phyloP scores from a whole-genome alignment of 1,140 invertebrate species.

The Pseudomyrmex gracilis region DNA sequence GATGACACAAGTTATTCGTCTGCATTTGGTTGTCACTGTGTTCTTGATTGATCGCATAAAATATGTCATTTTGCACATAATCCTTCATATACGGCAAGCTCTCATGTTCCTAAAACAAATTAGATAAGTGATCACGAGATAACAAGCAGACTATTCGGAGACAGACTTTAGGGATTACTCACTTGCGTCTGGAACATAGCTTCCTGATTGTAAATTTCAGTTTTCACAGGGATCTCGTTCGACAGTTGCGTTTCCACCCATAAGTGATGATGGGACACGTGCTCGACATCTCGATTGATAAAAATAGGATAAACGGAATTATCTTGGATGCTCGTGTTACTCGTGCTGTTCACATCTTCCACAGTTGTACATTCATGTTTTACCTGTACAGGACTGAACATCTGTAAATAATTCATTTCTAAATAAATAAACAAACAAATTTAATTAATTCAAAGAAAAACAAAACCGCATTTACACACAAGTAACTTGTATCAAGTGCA shows the following conservation, averaged over 20 bases:
- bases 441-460: too few relatives aligned
- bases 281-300: slow-evolving; percentile 82
- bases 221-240: slow-evolving; percentile 79
- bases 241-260: slow-evolving; percentile 81
- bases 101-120: slow-evolving; percentile 66
- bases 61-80: slow-evolving; percentile 66
- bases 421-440: too few relatives aligned
- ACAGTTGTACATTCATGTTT: slow-evolving; percentile 82
- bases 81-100: slow-evolving; percentile 67
- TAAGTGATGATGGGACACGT: slow-evolving; percentile 83
- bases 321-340: slow-evolving; percentile 73
- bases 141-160: slow-evolving; percentile 6
- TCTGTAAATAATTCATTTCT: slow-evolving; percentile 71
- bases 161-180: slow-evolving; percentile 51
- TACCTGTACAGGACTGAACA: slow-evolving; percentile 84
- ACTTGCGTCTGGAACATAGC: slow-evolving; percentile 75
- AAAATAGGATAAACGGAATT: slow-evolving; percentile 81
- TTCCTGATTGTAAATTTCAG: slow-evolving; percentile 76
- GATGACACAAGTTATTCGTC: slow-evolving; percentile 58
- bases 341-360: slow-evolving; percentile 77
- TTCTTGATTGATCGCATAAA: slow-evolving; percentile 67
- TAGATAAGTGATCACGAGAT: slow-evolving; percentile 2
- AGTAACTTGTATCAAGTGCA: too few relatives aligned
- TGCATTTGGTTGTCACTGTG: slow-evolving; percentile 49
- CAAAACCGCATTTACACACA: too few relatives aligned